Conservation (phyloP, 2,113 vertebrate genomes). For the Rana temporaria region DNA sequence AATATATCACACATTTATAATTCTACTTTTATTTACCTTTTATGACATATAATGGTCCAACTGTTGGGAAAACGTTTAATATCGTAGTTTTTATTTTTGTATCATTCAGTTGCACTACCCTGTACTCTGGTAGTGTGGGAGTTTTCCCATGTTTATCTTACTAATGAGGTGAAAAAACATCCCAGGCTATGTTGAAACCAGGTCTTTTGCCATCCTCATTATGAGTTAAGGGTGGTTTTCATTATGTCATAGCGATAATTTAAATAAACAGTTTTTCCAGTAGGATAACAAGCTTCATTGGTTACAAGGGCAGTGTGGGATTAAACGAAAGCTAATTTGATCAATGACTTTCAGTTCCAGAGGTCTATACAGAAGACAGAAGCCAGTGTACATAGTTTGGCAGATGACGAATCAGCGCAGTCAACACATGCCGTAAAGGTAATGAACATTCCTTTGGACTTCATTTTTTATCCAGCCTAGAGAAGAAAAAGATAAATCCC, state of each 20-base stretch:
- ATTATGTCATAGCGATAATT: constrained; percentile 73
- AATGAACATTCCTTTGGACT: constrained; percentile 81
- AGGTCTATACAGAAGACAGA: constrained; percentile 79
- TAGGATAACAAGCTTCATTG: constrained; percentile 73
- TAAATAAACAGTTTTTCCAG: constrained; percentile 74
- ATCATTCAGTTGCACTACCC: background rate
- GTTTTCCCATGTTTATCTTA: constrained; percentile 40
- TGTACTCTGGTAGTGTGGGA: constrained; percentile 19
- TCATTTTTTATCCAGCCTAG: constrained; percentile 78
- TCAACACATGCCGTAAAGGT: constrained; percentile 75
- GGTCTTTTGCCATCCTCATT: constrained; percentile 63
- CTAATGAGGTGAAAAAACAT: constrained; percentile 46
- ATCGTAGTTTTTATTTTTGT: background rate
- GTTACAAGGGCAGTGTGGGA: constrained; percentile 66
- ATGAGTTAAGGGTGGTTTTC: constrained; percentile 66
- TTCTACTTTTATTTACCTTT: no score
- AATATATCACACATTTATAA: no score
- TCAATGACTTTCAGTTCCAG: constrained; percentile 77
- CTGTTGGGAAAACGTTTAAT: no score
- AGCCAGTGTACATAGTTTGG: constrained; percentile 76
- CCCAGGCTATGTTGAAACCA: constrained; percentile 60
- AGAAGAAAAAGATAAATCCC: constrained; percentile 70
- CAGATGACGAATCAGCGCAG: constrained; percentile 79
- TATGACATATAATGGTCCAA: no score
- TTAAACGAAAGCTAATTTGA: constrained; percentile 76